These are phyloP conservation scores for Syngnathus typhle DNA, from an alignment of 2,113 vertebrate species.

Conservation along the genomic window DNA sequence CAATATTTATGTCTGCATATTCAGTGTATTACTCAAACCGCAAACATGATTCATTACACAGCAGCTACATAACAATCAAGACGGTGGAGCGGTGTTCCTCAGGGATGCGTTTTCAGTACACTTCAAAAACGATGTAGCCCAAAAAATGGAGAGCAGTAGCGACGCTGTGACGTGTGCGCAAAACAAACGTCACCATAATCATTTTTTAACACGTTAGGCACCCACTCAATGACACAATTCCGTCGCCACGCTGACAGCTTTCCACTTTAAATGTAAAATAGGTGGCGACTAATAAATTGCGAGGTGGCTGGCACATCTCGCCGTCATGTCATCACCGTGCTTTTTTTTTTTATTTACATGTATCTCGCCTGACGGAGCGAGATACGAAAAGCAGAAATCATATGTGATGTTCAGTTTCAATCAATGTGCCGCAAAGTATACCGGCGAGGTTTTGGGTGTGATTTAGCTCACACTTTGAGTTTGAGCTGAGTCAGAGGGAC, in stretches of 20 bases:
- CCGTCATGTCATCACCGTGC: not conserved
- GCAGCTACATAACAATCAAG: too few species aligned
- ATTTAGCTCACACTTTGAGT: not conserved
- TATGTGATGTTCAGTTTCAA: not conserved
- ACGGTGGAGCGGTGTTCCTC: too few species aligned
- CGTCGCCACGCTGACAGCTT: not conserved
- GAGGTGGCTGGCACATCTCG: not conserved
- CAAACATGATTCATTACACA: too few species aligned
- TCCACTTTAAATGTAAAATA: conserved; percentile 4
- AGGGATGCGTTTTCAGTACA: too few species aligned
- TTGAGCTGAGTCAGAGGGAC: conserved; percentile 1
- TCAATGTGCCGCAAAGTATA: not conserved
- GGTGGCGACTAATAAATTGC: not conserved
- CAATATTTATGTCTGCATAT: too few species aligned
- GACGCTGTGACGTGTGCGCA: not conserved
- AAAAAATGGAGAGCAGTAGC: too few species aligned
- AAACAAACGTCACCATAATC: not conserved
- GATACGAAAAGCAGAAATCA: not conserved
- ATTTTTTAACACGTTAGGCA: not conserved
- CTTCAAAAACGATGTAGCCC: too few species aligned
- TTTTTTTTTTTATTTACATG: not conserved
- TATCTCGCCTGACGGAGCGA: not conserved
- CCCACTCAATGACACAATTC: not conserved
- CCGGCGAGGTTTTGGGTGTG: not conserved
- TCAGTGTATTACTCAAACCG: too few species aligned